Conservation (phyloP, 2,888 invertebrate species). For the Nebria brevicollis region DNA sequence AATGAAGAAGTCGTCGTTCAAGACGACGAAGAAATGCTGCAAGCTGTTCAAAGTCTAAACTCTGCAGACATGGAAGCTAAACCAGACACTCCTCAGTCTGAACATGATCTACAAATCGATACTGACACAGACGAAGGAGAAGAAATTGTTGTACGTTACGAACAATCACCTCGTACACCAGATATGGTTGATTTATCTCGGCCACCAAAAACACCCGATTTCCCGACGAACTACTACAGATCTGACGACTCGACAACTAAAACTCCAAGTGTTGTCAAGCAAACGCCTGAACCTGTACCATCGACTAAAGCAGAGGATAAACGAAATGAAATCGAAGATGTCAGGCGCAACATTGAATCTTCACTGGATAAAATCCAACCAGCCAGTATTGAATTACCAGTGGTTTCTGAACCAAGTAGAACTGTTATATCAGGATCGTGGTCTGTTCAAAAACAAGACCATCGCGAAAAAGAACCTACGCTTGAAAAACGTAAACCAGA, state of each 20-base stretch:
- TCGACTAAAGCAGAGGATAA: slow-evolving; percentile 26
- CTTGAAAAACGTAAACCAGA: not conserved
- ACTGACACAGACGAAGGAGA: slow-evolving; percentile 84
- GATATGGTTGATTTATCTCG: slow-evolving; percentile 65
- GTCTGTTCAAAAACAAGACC: slow-evolving; percentile 10
- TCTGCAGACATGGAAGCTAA: slow-evolving; percentile 76
- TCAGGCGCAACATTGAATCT: slow-evolving; percentile 37
- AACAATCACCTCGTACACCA: slow-evolving; percentile 63
- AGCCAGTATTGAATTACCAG: not conserved
- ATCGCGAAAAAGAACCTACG: slow-evolving; percentile 8
- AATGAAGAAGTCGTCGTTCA: slow-evolving; percentile 78
- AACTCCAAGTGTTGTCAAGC: slow-evolving; percentile 45
- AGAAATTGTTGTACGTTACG: slow-evolving; percentile 65
- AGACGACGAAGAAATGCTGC: slow-evolving; percentile 84
- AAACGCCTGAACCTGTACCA: slow-evolving; percentile 50
- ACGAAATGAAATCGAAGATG: slow-evolving; percentile 27
- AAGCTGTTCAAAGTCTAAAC: slow-evolving; percentile 84
- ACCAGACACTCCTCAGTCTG: slow-evolving; percentile 87
- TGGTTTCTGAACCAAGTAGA: not conserved
- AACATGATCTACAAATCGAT: slow-evolving; percentile 84
- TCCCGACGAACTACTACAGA: slow-evolving; percentile 66
- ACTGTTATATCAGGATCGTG: slow-evolving; percentile 21
- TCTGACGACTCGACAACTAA: slow-evolving; percentile 57
- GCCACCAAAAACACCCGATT: slow-evolving; percentile 68
- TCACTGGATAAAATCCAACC: slow-evolving; percentile 25